Evolutionary conservation across 1,140 invertebrate genomes (phyloP).

Genomic region (Aphaenogaster rudis): DNA sequence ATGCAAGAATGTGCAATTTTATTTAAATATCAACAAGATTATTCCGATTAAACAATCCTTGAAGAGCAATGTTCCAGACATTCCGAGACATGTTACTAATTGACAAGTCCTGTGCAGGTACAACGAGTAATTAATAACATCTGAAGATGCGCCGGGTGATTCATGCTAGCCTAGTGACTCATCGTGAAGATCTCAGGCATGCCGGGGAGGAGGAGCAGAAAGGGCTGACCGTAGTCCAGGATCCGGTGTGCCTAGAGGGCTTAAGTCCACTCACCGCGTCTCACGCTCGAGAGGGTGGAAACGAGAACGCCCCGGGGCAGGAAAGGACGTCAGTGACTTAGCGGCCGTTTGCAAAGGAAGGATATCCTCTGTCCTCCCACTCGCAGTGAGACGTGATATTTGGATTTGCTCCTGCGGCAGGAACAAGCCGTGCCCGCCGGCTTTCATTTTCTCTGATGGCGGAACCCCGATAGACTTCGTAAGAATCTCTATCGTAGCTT

Average conservation of each 20-base stretch:
- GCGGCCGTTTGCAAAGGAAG: constrained; percentile 64
- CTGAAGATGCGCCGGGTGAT: constrained; percentile 66
- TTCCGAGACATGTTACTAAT: constrained; percentile 19
- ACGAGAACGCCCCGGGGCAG: constrained; percentile 68
- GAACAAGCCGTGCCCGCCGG: constrained; percentile 67
- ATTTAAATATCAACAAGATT: constrained; percentile 2
- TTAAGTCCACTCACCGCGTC: constrained; percentile 63
- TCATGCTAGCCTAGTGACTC: constrained; percentile 71
- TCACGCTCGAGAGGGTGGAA: constrained; percentile 74
- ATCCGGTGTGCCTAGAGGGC: constrained; percentile 71
- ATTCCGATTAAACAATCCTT: neutral
- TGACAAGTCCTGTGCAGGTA: constrained; percentile 30
- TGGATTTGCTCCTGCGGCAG: constrained; percentile 65
- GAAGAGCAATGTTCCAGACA: neutral
- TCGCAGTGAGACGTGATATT: constrained; percentile 55
- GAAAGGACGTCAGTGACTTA: constrained; percentile 65
- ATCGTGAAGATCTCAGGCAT: constrained; percentile 64
- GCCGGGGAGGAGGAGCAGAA: constrained; percentile 61
- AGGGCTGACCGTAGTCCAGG: constrained; percentile 69
- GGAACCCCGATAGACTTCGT: constrained; percentile 19
- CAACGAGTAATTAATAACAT: constrained; percentile 48
- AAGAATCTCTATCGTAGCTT: neutral
- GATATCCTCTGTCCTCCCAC: constrained; percentile 51
- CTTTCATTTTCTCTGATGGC: constrained; percentile 66
- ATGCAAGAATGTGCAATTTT: too few species aligned